Percentiles rank a stretch among this genome's conserved stretches.
These are phyloP conservation scores for Drosophila mayri DNA, from an alignment of 1,140 invertebrate genomes.

Conservation along the genomic window DNA sequence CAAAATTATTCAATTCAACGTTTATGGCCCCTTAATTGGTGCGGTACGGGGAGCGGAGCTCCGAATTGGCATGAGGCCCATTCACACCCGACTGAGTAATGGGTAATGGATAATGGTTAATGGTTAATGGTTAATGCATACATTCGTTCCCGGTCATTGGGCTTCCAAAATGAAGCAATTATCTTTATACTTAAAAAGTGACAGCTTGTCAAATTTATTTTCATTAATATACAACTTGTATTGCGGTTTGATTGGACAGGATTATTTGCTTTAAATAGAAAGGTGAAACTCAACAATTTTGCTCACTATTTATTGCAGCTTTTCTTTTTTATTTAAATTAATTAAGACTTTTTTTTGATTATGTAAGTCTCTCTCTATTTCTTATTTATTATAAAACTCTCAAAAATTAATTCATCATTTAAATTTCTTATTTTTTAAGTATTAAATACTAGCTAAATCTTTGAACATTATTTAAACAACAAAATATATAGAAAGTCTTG, in stretches of 20 bases:
- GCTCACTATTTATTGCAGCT: neutral
- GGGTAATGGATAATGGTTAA: conserved; percentile 22
- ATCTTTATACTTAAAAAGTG: conserved; percentile 22
- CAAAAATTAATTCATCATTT: too few species aligned
- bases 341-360: neutral
- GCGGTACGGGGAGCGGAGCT: conserved; percentile 31
- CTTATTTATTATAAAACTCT: too few species aligned
- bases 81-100: conserved; percentile 47
- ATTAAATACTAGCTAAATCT: neutral
- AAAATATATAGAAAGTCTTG: neutral
- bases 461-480: neutral
- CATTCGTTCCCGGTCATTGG: conserved; percentile 52
- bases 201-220: conserved; percentile 13
- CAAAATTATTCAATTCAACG: conserved; percentile 55
- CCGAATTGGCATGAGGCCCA: conserved; percentile 49
- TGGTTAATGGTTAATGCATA: conserved; percentile 34
- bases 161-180: conserved; percentile 30
- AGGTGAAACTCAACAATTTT: neutral
- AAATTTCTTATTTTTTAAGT: neutral
- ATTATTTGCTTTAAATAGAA: too few species aligned
- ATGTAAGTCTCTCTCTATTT: neutral
- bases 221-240: neutral
- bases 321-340: neutral
- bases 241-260: too few species aligned
- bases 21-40: conserved; percentile 59